These are phyloP conservation scores for Valencia hispanica DNA, from an alignment of 2,797 vertebrate species.

Conservation along the genomic window DNA sequence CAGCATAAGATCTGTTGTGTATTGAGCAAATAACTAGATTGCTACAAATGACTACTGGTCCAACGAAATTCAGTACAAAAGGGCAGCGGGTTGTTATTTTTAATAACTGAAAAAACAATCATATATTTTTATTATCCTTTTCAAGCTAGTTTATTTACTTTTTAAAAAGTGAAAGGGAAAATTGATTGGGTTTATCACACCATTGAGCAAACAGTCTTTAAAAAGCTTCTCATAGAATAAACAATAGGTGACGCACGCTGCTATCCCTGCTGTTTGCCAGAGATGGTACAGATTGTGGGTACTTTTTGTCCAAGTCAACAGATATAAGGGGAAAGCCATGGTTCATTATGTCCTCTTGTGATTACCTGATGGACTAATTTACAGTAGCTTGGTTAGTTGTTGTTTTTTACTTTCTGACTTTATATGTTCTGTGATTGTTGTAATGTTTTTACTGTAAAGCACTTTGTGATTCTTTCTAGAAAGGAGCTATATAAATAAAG, in stretches of 20 bases:
- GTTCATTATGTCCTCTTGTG: constrained; percentile 2
- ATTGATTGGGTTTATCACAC: neutral
- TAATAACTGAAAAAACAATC: neutral
- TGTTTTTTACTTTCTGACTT: no score
- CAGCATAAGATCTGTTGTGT: neutral
- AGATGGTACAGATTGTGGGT: neutral
- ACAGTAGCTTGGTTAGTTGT: no score
- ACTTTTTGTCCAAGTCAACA: neutral
- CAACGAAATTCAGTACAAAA: neutral
- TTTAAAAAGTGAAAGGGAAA: neutral
- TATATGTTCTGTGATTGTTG: no score
- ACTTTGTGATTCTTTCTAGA: no score
- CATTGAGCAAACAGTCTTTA: neutral
- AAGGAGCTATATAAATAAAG: no score
- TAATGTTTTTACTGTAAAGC: no score
- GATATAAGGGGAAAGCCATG: neutral
- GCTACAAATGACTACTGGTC: neutral
- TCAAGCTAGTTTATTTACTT: neutral
- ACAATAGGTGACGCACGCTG: neutral
- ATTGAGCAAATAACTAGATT: neutral
- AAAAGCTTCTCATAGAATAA: neutral
- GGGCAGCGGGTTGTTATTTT: neutral
- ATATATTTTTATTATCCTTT: neutral
- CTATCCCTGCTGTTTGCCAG: neutral
- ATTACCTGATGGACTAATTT: neutral